These are phyloP conservation scores for Arrhopalites spinosus DNA, from an alignment of 2,888 invertebrate genomes.

Conservation along the genomic window DNA sequence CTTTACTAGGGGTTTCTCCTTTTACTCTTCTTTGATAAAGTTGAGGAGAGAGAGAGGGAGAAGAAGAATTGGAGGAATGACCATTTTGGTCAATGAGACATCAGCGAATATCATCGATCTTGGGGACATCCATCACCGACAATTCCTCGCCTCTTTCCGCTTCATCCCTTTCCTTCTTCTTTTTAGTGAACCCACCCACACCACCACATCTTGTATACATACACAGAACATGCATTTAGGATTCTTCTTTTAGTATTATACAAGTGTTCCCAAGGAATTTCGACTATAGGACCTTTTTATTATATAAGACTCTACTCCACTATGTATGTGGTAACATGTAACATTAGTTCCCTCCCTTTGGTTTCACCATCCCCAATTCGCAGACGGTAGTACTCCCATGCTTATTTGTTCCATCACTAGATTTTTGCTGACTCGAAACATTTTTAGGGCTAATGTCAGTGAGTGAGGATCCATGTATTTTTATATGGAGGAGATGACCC, in stretches of 20 bases:
- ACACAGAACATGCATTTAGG: neutral
- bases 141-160: slow-evolving; percentile 45
- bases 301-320: no score
- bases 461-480: no score
- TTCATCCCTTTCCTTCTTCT: slow-evolving; percentile 27
- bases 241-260: neutral
- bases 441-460: no score
- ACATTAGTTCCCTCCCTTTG: slow-evolving; percentile 5
- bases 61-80: slow-evolving; percentile 43
- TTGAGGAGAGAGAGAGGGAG: slow-evolving; percentile 10
- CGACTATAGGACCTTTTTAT: no score
- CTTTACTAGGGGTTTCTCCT: slow-evolving; percentile 12
- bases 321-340: no score
- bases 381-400: no score
- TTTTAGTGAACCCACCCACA: slow-evolving; percentile 23
- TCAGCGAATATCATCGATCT: slow-evolving; percentile 57
- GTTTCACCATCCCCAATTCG: neutral
- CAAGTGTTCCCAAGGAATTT: neutral
- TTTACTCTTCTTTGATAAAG: slow-evolving; percentile 21
- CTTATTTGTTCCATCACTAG: no score
- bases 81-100: slow-evolving; percentile 54
- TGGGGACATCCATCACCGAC: slow-evolving; percentile 55
- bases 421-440: no score
- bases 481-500: no score
- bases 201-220: neutral